Evolutionary conservation across 2,888 invertebrate species (phyloP), one percentile per base, ranked within the genome.

Genomic region (Dicranocentrus wangi): DNA sequence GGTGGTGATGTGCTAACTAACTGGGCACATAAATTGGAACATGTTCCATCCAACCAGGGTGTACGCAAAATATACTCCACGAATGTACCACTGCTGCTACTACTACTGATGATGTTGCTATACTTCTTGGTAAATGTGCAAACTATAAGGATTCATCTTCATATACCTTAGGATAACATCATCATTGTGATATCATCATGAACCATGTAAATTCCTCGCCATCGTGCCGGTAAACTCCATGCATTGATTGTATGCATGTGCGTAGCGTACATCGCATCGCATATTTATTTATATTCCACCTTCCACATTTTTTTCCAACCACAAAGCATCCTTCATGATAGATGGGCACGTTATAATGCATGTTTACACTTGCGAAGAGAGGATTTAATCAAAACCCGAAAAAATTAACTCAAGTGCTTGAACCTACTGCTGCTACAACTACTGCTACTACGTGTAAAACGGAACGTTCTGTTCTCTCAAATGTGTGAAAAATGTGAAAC

Each of bases 401-500:
- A 39, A 8, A 39, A 39, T 39, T 39, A 13, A 47, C 47, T 47
- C 47, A n/a, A n/a, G n/a, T n/a, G n/a, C n/a, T n/a, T n/a, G n/a
- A n/a, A n/a, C n/a, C n/a, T n/a, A n/a, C n/a, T n/a, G n/a, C n/a
- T n/a, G n/a, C n/a, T n/a, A n/a, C n/a, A n/a, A n/a, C n/a, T n/a
- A n/a, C n/a, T n/a, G n/a, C n/a, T n/a, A n/a, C n/a, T n/a, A n/a
- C n/a, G n/a, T n/a, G n/a, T n/a, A n/a, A n/a, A n/a, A n/a, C n/a
- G n/a, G n/a, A n/a, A n/a, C n/a, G n/a, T n/a, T n/a, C n/a, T n/a
- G n/a, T n/a, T n/a, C n/a, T n/a, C n/a, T n/a, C n/a, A 60, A 25
- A 28, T 28, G 42, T 1, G 43, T 42, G 21, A 21, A 42, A 65
- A 65, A 13, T 42, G 65, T 23, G 42, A 65, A 65, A 21, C 65